phyloP scores from a whole-genome alignment of 2,113 vertebrate genomes.

The Ivindomyrus marchei region DNA sequence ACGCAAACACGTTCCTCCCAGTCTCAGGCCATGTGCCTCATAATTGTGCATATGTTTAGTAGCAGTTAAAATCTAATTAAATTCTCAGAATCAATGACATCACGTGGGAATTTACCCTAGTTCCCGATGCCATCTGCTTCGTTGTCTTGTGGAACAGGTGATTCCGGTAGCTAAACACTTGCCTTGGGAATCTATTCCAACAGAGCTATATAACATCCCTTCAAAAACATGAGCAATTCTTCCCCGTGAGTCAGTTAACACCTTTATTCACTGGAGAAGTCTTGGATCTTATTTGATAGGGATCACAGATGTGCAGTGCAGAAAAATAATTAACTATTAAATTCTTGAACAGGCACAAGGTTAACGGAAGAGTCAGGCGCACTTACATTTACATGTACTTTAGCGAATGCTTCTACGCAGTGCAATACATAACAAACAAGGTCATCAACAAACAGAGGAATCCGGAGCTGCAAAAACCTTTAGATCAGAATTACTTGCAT shows the following conservation, averaged over 20 bases:
- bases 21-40: neutral
- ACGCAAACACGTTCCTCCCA: neutral
- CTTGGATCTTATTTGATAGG: neutral
- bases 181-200: neutral
- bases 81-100: constrained; percentile 14
- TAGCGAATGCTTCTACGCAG: neutral
- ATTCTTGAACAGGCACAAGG: neutral
- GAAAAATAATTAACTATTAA: neutral
- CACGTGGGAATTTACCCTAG: constrained; percentile 2
- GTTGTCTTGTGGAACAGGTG: constrained; percentile 4
- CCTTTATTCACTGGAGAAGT: neutral
- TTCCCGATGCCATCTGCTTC: neutral
- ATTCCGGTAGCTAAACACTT: neutral
- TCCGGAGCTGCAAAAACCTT: neutral
- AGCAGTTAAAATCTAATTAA: constrained; percentile 16
- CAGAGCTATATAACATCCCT: neutral
- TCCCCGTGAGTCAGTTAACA: neutral
- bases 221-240: neutral
- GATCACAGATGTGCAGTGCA: neutral
- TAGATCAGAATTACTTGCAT: neutral
- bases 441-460: neutral
- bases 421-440: neutral
- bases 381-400: neutral
- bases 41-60: neutral
- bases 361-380: neutral